A percentile compares a stretch with the other conserved stretches of the same genome.
Conservation (phyloP, 1,140 invertebrate species). For the Heterodera carotae region DNA sequence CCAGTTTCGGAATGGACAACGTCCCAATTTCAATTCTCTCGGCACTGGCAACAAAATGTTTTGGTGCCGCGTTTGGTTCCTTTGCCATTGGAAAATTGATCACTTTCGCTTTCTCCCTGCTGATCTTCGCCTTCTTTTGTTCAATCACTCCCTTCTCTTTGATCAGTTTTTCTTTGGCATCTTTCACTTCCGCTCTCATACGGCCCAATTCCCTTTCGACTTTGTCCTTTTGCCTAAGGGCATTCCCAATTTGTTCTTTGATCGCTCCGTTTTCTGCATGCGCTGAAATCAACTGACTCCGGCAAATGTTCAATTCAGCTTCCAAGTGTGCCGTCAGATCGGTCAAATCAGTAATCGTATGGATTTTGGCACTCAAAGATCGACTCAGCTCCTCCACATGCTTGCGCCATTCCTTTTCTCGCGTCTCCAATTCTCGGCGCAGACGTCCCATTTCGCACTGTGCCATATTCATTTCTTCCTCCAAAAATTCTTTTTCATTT, state of each 20-base stretch:
- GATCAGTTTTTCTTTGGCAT: conserved; percentile 24
- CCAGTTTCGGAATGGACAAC: no score
- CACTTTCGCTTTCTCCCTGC: conserved; percentile 31
- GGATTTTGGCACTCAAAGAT: conserved; percentile 18
- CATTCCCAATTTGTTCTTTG: conserved; percentile 13
- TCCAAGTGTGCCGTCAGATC: conserved; percentile 11
- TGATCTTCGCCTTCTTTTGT: conserved; percentile 39
- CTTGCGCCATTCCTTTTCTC: conserved; percentile 36
- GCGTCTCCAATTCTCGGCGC: conserved; percentile 37
- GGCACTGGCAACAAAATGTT: no score
- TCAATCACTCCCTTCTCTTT: conserved; percentile 11
- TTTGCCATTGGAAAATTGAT: no score
- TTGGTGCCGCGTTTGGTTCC: no score
- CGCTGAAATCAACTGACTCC: conserved; percentile 17
- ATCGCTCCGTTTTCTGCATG: not conserved
- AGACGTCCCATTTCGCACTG: conserved; percentile 44
- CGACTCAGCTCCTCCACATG: conserved; percentile 37
- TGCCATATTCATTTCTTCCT: conserved; percentile 24
- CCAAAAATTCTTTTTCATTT: no score
- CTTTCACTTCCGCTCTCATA: conserved; percentile 36
- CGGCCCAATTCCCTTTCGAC: conserved; percentile 21
- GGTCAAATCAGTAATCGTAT: conserved; percentile 13
- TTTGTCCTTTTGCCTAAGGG: conserved; percentile 15
- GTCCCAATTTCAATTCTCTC: no score
- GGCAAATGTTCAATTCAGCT: conserved; percentile 28